Evolutionary conservation across 2,797 vertebrate species (phyloP).

Genomic region (Paguma larvata): DNA sequence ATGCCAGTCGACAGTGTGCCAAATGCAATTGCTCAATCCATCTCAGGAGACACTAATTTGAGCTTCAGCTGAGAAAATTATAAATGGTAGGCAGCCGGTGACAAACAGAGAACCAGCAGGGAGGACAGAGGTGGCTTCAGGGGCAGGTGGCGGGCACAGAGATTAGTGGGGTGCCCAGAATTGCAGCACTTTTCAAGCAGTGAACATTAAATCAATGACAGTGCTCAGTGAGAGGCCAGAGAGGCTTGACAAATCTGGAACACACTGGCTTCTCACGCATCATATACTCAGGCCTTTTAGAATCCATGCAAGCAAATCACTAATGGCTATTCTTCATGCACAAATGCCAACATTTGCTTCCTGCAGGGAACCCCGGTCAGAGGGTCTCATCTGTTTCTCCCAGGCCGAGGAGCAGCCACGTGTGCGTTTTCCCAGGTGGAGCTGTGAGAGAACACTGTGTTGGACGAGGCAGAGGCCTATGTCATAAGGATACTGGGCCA

Average conservation of each 20-base stretch:
- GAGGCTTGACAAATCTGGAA: neutral
- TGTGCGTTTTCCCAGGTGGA: neutral
- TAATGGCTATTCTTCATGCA: neutral
- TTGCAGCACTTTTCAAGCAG: neutral
- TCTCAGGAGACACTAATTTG: neutral
- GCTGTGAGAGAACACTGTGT: neutral
- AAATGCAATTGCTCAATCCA: neutral
- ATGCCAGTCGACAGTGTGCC: neutral
- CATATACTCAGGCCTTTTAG: neutral
- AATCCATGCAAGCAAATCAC: neutral
- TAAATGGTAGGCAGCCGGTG: neutral
- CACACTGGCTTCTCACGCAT: neutral
- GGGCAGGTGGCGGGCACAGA: neutral
- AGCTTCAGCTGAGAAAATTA: neutral
- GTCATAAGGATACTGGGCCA: neutral
- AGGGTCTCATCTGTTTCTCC: neutral
- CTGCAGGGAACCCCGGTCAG: neutral
- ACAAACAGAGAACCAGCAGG: neutral
- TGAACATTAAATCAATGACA: neutral
- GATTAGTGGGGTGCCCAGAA: neutral
- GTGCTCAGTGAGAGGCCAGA: neutral
- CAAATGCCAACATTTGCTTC: constrained; percentile 7
- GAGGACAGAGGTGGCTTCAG: neutral
- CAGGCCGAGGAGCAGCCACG: neutral
- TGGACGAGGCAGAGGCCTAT: neutral